These are phyloP conservation scores for Ibidorhyncha struthersii DNA, from an alignment of 2,113 vertebrate genomes.

Conservation along the genomic window DNA sequence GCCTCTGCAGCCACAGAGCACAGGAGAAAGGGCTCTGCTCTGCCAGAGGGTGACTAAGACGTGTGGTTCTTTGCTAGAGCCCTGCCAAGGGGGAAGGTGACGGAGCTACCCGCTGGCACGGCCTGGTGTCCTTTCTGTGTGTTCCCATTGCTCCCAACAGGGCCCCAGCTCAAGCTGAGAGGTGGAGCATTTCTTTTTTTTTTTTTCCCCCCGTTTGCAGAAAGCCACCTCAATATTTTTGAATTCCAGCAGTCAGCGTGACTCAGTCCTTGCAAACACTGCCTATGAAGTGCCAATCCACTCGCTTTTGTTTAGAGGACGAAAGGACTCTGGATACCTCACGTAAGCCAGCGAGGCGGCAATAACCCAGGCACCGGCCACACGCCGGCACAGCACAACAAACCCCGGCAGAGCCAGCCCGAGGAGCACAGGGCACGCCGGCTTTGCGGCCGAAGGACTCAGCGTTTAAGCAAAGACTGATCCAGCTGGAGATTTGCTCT, in stretches of 20 bases:
- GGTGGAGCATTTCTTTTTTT: not conserved
- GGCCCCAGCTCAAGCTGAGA: not conserved
- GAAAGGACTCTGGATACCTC: not conserved
- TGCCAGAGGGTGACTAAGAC: not conserved
- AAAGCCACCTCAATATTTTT: not conserved
- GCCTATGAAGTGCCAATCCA: not conserved
- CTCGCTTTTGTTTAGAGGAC: not conserved
- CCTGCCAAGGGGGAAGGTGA: not conserved
- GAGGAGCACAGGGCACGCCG: accelerated
- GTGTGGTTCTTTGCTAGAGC: accelerated
- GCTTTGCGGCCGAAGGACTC: not conserved
- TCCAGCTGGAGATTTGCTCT: not conserved
- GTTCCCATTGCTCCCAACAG: not conserved
- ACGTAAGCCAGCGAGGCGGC: accelerated
- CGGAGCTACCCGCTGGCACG: accelerated
- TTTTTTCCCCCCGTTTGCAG: not conserved
- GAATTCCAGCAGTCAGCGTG: not conserved
- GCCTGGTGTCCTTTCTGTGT: accelerated
- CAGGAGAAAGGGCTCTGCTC: not conserved
- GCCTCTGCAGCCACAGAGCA: not conserved
- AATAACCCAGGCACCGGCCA: not conserved
- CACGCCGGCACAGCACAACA: accelerated
- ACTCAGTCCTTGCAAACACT: constrained; percentile 12
- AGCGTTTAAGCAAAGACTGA: accelerated
- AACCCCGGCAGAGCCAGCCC: not conserved